Base-by-base conservation (phyloP, 92 coral and sea anemone species). In the Epizoanthus rinbou region DNA sequence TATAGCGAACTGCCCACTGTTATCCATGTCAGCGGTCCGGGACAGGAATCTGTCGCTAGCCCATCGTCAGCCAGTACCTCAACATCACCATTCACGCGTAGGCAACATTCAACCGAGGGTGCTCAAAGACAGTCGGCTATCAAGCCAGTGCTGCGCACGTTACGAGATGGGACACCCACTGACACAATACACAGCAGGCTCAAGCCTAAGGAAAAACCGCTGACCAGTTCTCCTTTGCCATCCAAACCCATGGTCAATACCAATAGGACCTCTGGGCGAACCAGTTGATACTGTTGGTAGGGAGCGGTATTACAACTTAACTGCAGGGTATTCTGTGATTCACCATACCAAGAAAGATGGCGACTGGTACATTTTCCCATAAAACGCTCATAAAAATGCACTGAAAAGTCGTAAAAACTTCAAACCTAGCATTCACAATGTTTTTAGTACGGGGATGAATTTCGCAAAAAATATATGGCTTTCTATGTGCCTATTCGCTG, bases 1-100 rank as follows among this genome's bases (percentile, higher is more conserved):
- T 89, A 94, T 62, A 86, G 89, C 43, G 96, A 96, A 57, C 88
- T 91, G 10, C 99, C 99, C 14, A 89, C 94, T 9, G 98, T 90
- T 0, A 90, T 90, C 6, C 87, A 88, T 63, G 76, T 88, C 0
- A 73, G 54, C 54, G 54, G 89, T 10, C 88, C 85, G 28, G 64
- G 75, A 59, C 88, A 72, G 50, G 72, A 76, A 3, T 41, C 68
- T 28, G 82, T 47, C n/a, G 71, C 86, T 22, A 60, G 74, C 10
- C 43, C 82, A 5, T 3, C 47, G 3, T 43, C 71, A 10, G 66
- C 21, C 24, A 76, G 13, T 37, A 22, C 57, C 3, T 35, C n/a
- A 4, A 10, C 70, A 14, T 4, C 70, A n/a, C 25, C 22, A 22
- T 37, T 60, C 66, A 75, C 52, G 16, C 41, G 82, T 31, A 45